Conservation (phyloP, 2,113 vertebrate species). For the Beaufortia kweichowensis region DNA sequence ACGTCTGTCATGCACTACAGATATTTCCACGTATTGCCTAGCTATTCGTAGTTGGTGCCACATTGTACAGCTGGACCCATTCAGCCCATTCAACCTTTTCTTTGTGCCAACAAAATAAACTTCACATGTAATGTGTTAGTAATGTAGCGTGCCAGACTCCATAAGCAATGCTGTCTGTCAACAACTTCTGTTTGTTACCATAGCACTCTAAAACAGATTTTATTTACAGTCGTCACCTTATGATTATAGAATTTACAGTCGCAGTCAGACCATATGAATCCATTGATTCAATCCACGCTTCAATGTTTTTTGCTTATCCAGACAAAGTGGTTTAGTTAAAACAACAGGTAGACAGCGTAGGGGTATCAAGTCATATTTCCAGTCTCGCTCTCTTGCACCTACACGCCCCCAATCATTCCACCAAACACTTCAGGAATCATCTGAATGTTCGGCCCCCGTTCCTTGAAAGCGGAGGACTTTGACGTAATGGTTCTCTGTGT, state of each 20-base stretch:
- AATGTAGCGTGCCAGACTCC: constrained; percentile 32
- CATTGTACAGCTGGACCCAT: constrained; percentile 24
- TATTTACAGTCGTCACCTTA: constrained; percentile 10
- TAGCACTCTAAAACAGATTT: neutral
- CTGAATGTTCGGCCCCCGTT: constrained; percentile 10
- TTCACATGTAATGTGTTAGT: neutral
- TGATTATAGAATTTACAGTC: constrained; percentile 4
- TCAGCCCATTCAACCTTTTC: constrained; percentile 31
- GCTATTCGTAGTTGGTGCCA: constrained; percentile 30
- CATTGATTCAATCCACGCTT: neutral
- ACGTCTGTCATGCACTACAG: constrained; percentile 36
- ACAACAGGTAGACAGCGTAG: neutral
- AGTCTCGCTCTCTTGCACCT: neutral
- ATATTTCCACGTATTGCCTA: constrained; percentile 23
- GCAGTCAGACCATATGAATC: no score
- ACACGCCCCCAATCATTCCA: neutral
- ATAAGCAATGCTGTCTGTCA: constrained; percentile 47
- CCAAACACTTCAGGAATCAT: constrained; percentile 45
- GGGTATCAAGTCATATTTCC: neutral
- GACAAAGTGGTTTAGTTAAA: neutral
- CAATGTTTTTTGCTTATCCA: neutral
- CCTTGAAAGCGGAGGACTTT: constrained; percentile 49
- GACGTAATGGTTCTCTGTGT: constrained; percentile 61
- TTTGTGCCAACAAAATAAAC: constrained; percentile 29
- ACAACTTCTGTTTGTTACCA: constrained; percentile 39